These are phyloP conservation scores for Heloderma charlesbogerti DNA, from an alignment of 2,113 vertebrate genomes.

Conservation along the genomic window DNA sequence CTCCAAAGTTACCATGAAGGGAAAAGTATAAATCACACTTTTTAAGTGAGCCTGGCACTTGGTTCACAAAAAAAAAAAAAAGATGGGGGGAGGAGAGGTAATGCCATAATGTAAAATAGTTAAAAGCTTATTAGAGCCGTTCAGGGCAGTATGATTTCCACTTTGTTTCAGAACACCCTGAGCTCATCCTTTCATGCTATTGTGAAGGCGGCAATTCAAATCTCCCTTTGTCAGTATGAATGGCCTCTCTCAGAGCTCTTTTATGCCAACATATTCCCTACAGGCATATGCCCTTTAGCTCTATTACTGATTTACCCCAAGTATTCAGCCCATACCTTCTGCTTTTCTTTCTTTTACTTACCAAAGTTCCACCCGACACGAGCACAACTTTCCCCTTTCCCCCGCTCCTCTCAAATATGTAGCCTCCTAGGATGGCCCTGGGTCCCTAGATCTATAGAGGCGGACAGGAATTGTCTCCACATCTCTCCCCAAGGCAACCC, in stretches of 20 bases:
- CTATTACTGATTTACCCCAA: conserved; percentile 96
- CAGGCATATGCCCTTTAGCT: conserved; percentile 97
- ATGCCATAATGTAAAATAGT: conserved; percentile 90
- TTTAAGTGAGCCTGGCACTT: conserved; percentile 80
- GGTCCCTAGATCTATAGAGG: conserved; percentile 61
- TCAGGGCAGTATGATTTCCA: conserved; percentile 93
- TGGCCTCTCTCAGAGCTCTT: conserved; percentile 92
- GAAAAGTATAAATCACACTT: conserved; percentile 93
- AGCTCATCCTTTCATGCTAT: conserved; percentile 96
- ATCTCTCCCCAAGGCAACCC: neutral
- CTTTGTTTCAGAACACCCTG: conserved; percentile 92
- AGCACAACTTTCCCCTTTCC: conserved; percentile 76
- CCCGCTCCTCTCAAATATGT: conserved; percentile 44
- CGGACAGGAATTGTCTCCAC: conserved; percentile 34
- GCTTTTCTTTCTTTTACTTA: conserved; percentile 84
- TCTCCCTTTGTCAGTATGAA: conserved; percentile 94
- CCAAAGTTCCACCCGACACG: conserved; percentile 85
- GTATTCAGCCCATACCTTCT: conserved; percentile 95
- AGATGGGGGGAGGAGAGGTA: conserved; percentile 57
- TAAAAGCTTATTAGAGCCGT: conserved; percentile 97
- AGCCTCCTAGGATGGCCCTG: conserved; percentile 65
- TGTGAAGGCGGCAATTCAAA: conserved; percentile 94
- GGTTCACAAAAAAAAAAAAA: conserved; percentile 75
- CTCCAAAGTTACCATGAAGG: conserved; percentile 85
- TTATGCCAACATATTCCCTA: conserved; percentile 92